Percentiles rank a stretch among this genome's conserved stretches.
Conservation (phyloP, 2,113 vertebrate genomes). For the Apteryx owenii region DNA sequence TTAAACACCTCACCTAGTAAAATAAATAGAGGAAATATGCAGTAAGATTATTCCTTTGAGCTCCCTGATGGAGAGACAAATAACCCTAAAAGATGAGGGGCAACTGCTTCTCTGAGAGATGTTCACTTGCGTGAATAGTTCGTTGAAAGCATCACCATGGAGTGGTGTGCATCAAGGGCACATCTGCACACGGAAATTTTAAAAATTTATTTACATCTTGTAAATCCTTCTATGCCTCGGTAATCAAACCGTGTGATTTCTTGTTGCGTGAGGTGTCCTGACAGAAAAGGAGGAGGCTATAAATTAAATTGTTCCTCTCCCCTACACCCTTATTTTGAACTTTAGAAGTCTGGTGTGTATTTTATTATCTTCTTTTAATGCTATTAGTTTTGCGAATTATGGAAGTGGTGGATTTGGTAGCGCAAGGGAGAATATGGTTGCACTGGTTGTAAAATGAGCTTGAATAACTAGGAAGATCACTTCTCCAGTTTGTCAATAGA, state of each 20-base stretch:
- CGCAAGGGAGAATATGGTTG: not conserved
- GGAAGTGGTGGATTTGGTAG: not conserved
- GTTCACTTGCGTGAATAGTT: not conserved
- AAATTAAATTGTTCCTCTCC: not conserved
- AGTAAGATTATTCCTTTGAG: constrained; percentile 24
- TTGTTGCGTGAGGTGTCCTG: not conserved
- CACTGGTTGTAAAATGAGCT: not conserved
- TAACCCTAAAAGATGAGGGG: not conserved
- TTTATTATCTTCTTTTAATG: not conserved
- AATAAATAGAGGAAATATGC: constrained; percentile 48
- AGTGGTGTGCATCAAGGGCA: not conserved
- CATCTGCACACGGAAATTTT: not conserved
- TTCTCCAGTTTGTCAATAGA: not conserved
- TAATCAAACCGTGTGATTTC: constrained; percentile 17
- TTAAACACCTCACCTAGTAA: constrained; percentile 61
- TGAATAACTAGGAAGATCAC: not conserved
- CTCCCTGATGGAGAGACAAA: not conserved
- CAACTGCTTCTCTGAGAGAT: not conserved
- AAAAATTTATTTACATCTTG: not conserved
- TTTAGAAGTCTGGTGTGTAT: not conserved
- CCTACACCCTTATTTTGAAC: not conserved
- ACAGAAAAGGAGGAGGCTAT: not conserved
- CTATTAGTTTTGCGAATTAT: not conserved
- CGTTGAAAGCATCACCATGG: not conserved
- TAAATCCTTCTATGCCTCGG: not conserved